phyloP scores from a whole-genome alignment of 2,888 invertebrate genomes.

The Platynereis dumerilii region DNA sequence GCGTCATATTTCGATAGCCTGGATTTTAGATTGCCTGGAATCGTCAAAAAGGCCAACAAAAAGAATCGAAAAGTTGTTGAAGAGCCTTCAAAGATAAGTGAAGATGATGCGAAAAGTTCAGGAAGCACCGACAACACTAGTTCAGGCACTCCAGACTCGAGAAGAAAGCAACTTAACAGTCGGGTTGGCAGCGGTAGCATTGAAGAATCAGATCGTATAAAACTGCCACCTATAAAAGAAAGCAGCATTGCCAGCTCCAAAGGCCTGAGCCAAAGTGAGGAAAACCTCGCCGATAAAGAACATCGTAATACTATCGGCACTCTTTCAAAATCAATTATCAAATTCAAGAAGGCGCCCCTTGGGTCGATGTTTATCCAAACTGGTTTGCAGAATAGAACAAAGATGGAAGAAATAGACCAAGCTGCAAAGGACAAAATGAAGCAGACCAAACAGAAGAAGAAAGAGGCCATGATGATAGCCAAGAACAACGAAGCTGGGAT shows the following conservation, averaged over 20 bases:
- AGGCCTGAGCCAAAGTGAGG: neutral
- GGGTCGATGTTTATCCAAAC: conserved; percentile 1
- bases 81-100: conserved; percentile 9
- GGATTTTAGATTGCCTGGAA: neutral
- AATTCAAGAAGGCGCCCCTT: neutral
- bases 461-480: conserved; percentile 29
- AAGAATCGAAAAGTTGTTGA: no score
- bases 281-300: neutral
- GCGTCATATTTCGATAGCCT: no score
- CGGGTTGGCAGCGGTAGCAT: no score
- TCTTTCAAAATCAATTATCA: neutral
- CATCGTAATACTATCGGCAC: neutral
- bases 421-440: conserved; percentile 3
- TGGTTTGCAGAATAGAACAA: neutral
- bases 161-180: no score
- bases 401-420: neutral
- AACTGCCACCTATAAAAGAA: conserved; percentile 13
- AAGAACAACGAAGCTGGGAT: conserved; percentile 48
- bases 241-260: neutral
- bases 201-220: neutral
- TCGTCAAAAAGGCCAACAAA: no score
- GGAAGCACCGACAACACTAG: neutral
- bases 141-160: neutral
- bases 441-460: conserved; percentile 9
- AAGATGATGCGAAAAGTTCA: neutral